Conservation (phyloP, 2,888 invertebrate species). For the Aspidapion aeneum region DNA sequence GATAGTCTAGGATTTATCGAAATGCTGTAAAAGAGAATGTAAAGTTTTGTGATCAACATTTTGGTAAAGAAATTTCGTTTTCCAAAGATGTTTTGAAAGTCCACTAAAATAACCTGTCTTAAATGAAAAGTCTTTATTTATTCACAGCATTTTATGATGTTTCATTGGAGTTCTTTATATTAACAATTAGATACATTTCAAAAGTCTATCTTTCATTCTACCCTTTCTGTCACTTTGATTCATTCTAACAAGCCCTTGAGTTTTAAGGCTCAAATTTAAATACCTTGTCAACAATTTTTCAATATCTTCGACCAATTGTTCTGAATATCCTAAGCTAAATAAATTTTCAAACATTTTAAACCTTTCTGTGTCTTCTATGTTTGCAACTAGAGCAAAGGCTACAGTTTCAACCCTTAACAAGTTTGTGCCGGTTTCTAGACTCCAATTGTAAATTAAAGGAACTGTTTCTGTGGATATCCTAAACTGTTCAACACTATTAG, state of each 20-base stretch:
- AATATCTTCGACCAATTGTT: conserved; percentile 56
- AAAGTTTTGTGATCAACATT: conserved; percentile 52
- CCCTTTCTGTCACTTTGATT: too few relatives aligned
- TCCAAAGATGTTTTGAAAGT: too few relatives aligned
- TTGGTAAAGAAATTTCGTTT: conserved; percentile 52
- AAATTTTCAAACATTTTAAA: conserved; percentile 51
- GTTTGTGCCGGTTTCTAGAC: conserved; percentile 58
- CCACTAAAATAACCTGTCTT: too few relatives aligned
- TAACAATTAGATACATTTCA: too few relatives aligned
- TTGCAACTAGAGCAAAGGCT: conserved; percentile 55
- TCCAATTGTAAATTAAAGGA: conserved; percentile 58
- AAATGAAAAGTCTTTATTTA: too few relatives aligned
- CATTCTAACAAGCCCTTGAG: too few relatives aligned
- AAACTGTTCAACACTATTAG: conserved; percentile 55
- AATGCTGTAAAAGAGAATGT: conserved; percentile 53
- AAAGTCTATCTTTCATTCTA: too few relatives aligned
- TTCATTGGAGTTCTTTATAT: too few relatives aligned
- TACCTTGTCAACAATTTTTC: conserved; percentile 37
- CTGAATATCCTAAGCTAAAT: conserved; percentile 52
- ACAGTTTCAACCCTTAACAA: conserved; percentile 57
- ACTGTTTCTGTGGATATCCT: conserved; percentile 51
- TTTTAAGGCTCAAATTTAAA: conserved; percentile 21
- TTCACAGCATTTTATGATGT: too few relatives aligned
- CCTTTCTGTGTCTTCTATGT: conserved; percentile 50
- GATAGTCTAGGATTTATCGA: conserved; percentile 47